Base-by-base conservation (phyloP, 2,113 vertebrate genomes). In the Chroicocephalus ridibundus region DNA sequence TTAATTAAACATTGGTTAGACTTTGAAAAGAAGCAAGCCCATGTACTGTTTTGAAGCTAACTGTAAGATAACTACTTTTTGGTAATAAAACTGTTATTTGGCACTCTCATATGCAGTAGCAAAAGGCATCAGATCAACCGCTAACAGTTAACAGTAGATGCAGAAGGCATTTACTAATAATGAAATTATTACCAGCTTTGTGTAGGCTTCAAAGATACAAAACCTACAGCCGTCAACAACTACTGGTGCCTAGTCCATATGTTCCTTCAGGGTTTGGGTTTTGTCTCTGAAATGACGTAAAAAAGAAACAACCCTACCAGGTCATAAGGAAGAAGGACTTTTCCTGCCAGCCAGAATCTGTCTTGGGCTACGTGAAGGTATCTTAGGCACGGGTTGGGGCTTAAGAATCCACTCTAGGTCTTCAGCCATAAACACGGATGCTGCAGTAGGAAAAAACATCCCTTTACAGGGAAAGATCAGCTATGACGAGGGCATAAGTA, bases 141-240 rank as follows among this genome's bases (percentile, higher is more conserved):
- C 32, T 34, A 6, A n/a, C 20, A 40, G 32, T 7, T 34, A 6
- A n/a, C 20, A 40, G n/a, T 7, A 62, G 19, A 5, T 46, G 10
- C 21, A 83, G 58, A 60, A 82, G 26, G 20, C 17, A 15, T 69
- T 92, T 74, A 9, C 51, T 52, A 52, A 52, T 70, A 51, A n/a
- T 80, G 6, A n/a, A 74, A 27, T 72, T 58, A 22, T 38, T 36
- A 51, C 13, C 21, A 22, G 1, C 21, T 44, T 40, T 11, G 13
- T 84, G 6, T 25, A 22, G n/a, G 19, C 40, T 69, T 84, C n/a
- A 54, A 57, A 49, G 26, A 52, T 36, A 5, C 5, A 38, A 54
- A 49, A 31, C 14, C 29, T 47, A 26, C 20, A 32, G 0, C 3
- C 0, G 3, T 40, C 32, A 60, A 10, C 19, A 80, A 3, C 6